Percentiles rank a stretch among this genome's conserved stretches.
Conservation (phyloP, 2,113 vertebrate species). For the Astatotilapia flaviijosephi region DNA sequence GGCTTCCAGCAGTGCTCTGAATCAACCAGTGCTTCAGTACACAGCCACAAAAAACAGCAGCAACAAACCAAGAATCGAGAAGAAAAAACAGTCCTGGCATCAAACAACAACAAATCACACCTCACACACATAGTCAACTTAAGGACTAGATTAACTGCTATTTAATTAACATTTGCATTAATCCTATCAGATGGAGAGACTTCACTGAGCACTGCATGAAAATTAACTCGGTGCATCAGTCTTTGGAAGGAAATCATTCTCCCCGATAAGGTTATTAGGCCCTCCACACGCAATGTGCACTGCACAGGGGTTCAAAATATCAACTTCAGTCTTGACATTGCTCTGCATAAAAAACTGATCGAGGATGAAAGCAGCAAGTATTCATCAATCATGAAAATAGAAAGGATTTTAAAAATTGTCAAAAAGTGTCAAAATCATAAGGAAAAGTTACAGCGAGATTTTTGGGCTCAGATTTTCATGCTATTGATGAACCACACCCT, state of each 20-base stretch:
- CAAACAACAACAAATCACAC: neutral
- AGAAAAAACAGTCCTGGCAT: neutral
- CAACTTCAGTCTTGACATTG: neutral
- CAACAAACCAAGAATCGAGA: neutral
- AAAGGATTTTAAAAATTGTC: neutral
- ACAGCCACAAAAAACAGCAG: neutral
- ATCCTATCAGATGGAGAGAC: constrained; percentile 39
- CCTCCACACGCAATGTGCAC: neutral
- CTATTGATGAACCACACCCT: neutral
- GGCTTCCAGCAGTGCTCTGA: neutral
- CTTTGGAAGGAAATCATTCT: neutral
- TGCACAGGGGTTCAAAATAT: neutral
- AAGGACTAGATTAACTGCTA: neutral
- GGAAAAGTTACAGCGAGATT: neutral
- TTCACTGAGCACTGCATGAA: constrained; percentile 6
- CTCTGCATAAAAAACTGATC: neutral
- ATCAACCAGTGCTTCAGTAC: neutral
- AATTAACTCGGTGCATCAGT: constrained; percentile 4
- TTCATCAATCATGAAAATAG: neutral
- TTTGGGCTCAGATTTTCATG: neutral
- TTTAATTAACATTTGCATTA: constrained; percentile 46
- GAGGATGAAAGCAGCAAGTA: neutral
- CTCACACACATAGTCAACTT: neutral
- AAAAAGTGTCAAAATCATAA: neutral
- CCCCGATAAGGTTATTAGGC: neutral